Evolutionary conservation across 2,113 vertebrate species (phyloP), one percentile per base, ranked within the genome.

Genomic region (Spheniscus mendiculus): DNA sequence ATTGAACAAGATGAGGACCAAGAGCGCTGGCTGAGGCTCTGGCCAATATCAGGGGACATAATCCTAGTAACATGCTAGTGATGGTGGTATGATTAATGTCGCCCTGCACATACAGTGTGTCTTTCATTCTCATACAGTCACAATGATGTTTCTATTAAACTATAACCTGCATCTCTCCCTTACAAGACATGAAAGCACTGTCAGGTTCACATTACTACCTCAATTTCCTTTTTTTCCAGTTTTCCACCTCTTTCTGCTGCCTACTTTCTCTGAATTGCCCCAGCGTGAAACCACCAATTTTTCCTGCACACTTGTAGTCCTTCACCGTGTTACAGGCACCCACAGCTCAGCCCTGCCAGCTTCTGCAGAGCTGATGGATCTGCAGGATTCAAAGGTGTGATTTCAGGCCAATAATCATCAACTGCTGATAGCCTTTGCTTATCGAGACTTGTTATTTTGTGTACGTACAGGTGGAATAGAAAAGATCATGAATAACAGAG

Each of bases 401-500:
- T 77, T 81, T 84, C 53, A 78, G 62, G 71, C 15, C 79, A 69
- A 8, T 49, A 77, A 73, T 26, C n/a, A 52, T 38, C 45, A 62
- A 32, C 30, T 49, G 53, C 34, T 70, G 55, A 59, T 38, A 87
- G 65, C 1, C 45, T 63, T 71, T 74, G 17, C 36, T 85, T 73
- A 83, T 9, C 29, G 55, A 83, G 26, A 74, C 23, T 58, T 62
- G 14, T 15, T 80, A 58, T 59, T 89, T 88, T 83, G 42, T 42
- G 40, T 72, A 86, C 10, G 11, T 45, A 77, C 67, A 74, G 27
- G 7, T 89, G 38, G 34, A 56, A 83, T 30, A 93, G 63, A 93
- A 90, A 61, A 93, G 12, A 83, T 61, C 13, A 80, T 4, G 53
- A 81, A 89, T 88, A 90, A 78, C 44, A 84, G 29, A 95, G 47